Percentiles rank a stretch among this genome's conserved stretches.
Evolutionary conservation across 2,888 invertebrate species (phyloP).

Genomic region (Criorhina ranunculi): DNA sequence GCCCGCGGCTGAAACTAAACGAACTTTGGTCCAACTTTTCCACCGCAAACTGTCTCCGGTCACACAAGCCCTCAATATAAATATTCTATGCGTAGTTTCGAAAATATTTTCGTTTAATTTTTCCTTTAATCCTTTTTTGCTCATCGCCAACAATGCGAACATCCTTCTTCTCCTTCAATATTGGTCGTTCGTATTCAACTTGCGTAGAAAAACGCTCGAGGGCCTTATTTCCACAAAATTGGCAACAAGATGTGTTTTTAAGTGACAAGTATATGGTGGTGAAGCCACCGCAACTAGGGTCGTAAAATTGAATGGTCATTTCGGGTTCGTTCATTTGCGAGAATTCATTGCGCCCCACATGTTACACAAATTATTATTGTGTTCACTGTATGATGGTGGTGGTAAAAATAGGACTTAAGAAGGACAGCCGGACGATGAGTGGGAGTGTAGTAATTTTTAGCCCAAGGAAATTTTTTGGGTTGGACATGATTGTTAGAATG

Average conservation of each 20-base stretch:
- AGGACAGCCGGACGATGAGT: neutral
- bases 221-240: conserved; percentile 73
- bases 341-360: conserved; percentile 71
- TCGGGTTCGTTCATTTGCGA: conserved; percentile 71
- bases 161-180: conserved; percentile 10
- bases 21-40: conserved; percentile 27
- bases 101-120: conserved; percentile 76
- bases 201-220: conserved; percentile 69
- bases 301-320: conserved; percentile 76
- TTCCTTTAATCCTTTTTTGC: conserved; percentile 68
- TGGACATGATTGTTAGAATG: neutral
- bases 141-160: conserved; percentile 23
- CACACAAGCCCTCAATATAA: conserved; percentile 47
- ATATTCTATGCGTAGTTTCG: conserved; percentile 70
- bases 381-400: conserved; percentile 11
- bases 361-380: conserved; percentile 73
- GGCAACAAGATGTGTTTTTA: conserved; percentile 76
- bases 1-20: conserved; percentile 31
- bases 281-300: conserved; percentile 58
- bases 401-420: conserved; percentile 7
- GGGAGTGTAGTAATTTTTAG: conserved; percentile 9
- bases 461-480: neutral
- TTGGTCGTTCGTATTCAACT: conserved; percentile 60
- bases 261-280: conserved; percentile 74
- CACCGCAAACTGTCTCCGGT: conserved; percentile 19